Percentiles rank a stretch among this genome's conserved stretches.
These are phyloP conservation scores for Copidosoma floridanum DNA, from an alignment of 1,140 invertebrate genomes.

Conservation along the genomic window DNA sequence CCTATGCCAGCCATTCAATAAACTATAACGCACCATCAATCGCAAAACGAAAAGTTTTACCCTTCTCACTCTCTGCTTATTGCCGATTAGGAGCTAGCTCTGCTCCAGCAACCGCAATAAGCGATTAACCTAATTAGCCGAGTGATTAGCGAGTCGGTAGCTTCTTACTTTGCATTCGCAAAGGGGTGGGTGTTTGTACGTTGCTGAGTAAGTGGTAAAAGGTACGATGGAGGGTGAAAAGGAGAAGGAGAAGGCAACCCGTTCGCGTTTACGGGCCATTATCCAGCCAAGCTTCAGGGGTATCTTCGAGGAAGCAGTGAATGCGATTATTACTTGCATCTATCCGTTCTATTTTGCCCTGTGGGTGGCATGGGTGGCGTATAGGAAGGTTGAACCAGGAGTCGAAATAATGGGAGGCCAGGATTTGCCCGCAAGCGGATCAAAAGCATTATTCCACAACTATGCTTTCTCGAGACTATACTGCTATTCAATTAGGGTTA, in stretches of 20 bases:
- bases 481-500: too few species aligned
- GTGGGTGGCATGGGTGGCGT: too few species aligned
- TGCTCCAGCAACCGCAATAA: conserved; percentile 14
- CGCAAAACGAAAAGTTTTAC: neutral
- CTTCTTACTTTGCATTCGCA: conserved; percentile 13
- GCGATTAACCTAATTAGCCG: conserved; percentile 42
- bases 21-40: conserved; percentile 2
- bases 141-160: conserved; percentile 37
- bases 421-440: conserved; percentile 2
- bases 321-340: neutral
- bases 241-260: too few species aligned
- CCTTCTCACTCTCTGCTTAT: neutral
- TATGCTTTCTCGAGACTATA: neutral
- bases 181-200: neutral
- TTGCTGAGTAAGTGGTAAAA: too few species aligned
- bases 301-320: neutral
- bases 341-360: neutral
- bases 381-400: neutral
- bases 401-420: neutral
- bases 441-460: neutral
- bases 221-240: too few species aligned
- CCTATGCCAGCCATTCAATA: conserved; percentile 12
- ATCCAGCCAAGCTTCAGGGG: neutral
- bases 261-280: conserved; percentile 25
- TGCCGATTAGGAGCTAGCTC: neutral